Conservation (phyloP, 2,888 invertebrate species). For the Athetis lepigone region DNA sequence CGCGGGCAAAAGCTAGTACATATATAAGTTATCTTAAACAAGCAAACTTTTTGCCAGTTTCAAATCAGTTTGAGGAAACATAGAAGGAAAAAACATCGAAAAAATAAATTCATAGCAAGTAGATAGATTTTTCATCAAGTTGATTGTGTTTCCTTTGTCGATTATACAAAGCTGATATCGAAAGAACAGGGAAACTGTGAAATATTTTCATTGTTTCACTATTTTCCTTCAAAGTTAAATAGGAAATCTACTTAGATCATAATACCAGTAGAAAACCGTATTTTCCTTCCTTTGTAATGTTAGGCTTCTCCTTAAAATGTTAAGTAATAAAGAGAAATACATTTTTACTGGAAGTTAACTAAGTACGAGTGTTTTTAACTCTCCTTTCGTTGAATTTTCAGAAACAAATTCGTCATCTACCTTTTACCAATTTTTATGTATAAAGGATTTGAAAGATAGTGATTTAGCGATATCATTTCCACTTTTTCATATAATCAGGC, state of each 20-base stretch:
- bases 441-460: constrained; percentile 4
- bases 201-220: constrained; percentile 31
- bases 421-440: constrained; percentile 13
- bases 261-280: constrained; percentile 68
- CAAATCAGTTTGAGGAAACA: too few relatives aligned
- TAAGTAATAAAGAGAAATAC: constrained; percentile 37
- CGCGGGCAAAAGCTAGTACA: too few relatives aligned
- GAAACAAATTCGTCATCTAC: constrained; percentile 13
- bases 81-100: not conserved
- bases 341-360: constrained; percentile 12
- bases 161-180: constrained; percentile 12
- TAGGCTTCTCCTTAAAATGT: constrained; percentile 63
- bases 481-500: too few relatives aligned
- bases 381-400: constrained; percentile 20
- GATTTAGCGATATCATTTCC: too few relatives aligned
- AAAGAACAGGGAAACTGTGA: constrained; percentile 3
- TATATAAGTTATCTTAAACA: too few relatives aligned
- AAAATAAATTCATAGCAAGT: not conserved
- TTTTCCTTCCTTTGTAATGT: constrained; percentile 61
- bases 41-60: too few relatives aligned
- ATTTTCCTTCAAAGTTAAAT: constrained; percentile 43
- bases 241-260: constrained; percentile 75
- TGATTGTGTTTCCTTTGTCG: not conserved
- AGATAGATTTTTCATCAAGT: not conserved
- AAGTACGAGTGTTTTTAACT: constrained; percentile 26